These are phyloP conservation scores for Pterois miles DNA, from an alignment of 2,797 vertebrate genomes.

Conservation along the genomic window DNA sequence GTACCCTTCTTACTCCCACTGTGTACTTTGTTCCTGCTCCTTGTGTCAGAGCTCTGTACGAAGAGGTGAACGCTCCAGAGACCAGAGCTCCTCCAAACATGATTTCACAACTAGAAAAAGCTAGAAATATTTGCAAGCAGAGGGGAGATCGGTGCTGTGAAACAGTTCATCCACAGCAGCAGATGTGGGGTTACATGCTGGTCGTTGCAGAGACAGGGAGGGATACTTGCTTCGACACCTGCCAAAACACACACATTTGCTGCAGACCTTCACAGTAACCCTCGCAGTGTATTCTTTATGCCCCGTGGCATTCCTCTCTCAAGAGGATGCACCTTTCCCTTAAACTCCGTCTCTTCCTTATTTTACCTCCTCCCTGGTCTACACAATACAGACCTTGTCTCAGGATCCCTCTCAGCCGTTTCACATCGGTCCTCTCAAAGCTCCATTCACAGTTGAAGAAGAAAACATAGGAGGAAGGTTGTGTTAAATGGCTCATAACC, in stretches of 20 bases:
- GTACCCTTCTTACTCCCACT: background rate
- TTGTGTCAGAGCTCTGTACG: background rate
- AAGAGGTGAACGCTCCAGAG: conserved; percentile 33
- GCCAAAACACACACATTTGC: conserved; percentile 5
- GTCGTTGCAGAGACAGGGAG: conserved; percentile 10
- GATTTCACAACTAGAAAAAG: conserved; percentile 14
- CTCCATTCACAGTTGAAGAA: conserved; percentile 42
- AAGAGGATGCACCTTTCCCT: conserved; percentile 25
- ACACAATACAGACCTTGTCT: conserved; percentile 64
- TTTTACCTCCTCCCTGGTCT: conserved; percentile 20
- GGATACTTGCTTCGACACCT: conserved; percentile 10
- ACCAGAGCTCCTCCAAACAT: background rate
- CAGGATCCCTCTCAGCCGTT: conserved; percentile 14
- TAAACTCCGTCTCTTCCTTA: conserved; percentile 10
- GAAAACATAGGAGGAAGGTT: conserved; percentile 47
- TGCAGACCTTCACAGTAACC: conserved; percentile 10
- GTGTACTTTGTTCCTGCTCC: conserved; percentile 1
- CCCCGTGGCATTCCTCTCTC: conserved; percentile 36
- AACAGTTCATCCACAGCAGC: background rate
- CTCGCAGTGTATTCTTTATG: conserved; percentile 28
- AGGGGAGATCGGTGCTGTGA: background rate
- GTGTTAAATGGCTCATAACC: conserved; percentile 62
- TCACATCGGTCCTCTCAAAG: conserved; percentile 38
- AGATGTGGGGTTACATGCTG: conserved; percentile 20
- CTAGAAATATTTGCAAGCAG: background rate